Evolutionary conservation across 2,113 vertebrate genomes (phyloP).

Genomic region (Nannospalax galili): DNA sequence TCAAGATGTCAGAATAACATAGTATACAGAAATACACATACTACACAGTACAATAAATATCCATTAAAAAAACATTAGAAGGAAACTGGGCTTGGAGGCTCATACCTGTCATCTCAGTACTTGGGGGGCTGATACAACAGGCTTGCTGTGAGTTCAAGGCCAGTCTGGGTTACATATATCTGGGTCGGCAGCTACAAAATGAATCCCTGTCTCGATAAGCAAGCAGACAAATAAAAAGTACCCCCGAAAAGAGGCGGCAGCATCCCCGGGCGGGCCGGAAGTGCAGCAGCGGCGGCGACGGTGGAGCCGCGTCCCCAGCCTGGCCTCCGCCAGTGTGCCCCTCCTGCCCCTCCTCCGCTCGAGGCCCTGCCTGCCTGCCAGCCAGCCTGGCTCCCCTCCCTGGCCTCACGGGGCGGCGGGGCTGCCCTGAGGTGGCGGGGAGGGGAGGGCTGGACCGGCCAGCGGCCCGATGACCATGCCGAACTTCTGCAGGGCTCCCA

Average conservation of each 20-base stretch:
- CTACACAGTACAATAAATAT: background rate
- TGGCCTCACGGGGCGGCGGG: slow-evolving; percentile 63
- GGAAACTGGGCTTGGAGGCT: background rate
- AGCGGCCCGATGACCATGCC: slow-evolving; percentile 69
- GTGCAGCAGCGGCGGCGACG: slow-evolving; percentile 73
- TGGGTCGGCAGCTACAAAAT: no score
- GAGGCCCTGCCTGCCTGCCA: slow-evolving; percentile 8
- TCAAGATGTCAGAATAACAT: background rate
- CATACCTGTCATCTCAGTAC: background rate
- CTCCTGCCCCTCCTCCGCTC: slow-evolving; percentile 74
- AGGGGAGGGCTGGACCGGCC: slow-evolving; percentile 79
- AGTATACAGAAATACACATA: background rate
- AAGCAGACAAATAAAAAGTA: no score
- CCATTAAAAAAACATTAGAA: background rate
- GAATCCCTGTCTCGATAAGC: no score
- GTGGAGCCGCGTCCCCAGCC: slow-evolving; percentile 83
- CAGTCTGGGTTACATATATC: background rate
- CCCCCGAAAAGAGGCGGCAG: slow-evolving; percentile 82
- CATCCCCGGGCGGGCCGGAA: slow-evolving; percentile 77
- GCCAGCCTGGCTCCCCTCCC: slow-evolving; percentile 75
- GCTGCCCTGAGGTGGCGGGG: slow-evolving; percentile 72
- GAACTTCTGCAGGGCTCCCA: slow-evolving; percentile 89
- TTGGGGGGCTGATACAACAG: background rate
- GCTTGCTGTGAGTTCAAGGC: background rate
- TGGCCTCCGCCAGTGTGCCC: slow-evolving; percentile 75